Percentiles rank a stretch among this genome's conserved stretches.
phyloP scores from a whole-genome alignment of 2,888 invertebrate genomes.

The Alloplasta piceator region DNA sequence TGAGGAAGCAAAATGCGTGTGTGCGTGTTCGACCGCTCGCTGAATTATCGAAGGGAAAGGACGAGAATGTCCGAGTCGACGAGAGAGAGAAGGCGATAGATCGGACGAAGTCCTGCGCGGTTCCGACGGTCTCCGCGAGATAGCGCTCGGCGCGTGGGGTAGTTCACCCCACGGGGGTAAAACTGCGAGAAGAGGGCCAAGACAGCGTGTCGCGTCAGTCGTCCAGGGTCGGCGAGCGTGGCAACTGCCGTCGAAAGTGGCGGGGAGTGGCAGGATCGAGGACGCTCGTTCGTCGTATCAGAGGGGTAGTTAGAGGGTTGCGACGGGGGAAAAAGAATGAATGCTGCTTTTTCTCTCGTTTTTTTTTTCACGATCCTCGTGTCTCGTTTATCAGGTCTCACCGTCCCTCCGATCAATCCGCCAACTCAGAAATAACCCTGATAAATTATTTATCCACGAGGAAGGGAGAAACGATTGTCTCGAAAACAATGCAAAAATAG shows the following conservation, averaged over 20 bases:
- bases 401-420: constrained; percentile 40
- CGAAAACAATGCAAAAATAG: constrained; percentile 10
- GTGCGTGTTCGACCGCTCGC: constrained; percentile 39
- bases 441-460: constrained; percentile 39
- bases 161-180: constrained; percentile 58
- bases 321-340: not conserved
- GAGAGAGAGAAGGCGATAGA: constrained; percentile 6
- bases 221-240: constrained; percentile 47
- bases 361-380: constrained; percentile 16
- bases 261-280: not conserved
- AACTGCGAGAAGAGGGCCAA: constrained; percentile 57
- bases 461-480: not conserved
- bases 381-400: not conserved
- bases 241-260: constrained; percentile 34
- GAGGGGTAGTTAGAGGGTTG: not conserved
- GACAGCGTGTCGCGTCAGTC: constrained; percentile 47
- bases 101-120: constrained; percentile 63
- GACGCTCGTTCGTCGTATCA: too few species aligned
- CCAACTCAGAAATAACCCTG: constrained; percentile 45
- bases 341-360: not conserved
- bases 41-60: constrained; percentile 66
- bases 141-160: constrained; percentile 63
- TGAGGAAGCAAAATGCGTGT: too few species aligned
- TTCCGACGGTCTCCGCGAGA: constrained; percentile 66
- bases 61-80: constrained; percentile 65